These are phyloP conservation scores for Apamea monoglypha DNA, from an alignment of 2,888 invertebrate species.

Conservation along the genomic window DNA sequence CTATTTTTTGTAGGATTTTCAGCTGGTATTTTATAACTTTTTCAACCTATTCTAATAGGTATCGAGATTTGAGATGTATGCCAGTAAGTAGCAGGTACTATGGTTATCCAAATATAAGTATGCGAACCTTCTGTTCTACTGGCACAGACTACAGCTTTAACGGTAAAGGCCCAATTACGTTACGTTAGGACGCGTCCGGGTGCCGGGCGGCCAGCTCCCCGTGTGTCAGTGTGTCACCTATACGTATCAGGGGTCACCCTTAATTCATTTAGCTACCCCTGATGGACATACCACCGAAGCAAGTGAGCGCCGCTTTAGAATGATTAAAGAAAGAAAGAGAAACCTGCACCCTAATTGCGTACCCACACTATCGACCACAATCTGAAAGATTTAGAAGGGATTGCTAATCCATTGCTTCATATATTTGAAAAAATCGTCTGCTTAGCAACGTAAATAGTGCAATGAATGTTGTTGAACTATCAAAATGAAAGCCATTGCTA, in stretches of 20 bases:
- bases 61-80: not conserved
- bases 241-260: not conserved
- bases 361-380: too few species aligned
- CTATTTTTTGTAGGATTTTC: not conserved
- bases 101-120: not conserved
- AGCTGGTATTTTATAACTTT: not conserved
- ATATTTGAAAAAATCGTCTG: not conserved
- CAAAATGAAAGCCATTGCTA: not conserved
- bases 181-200: not conserved
- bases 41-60: not conserved
- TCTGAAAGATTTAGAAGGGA: too few species aligned
- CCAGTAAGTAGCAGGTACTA: not conserved
- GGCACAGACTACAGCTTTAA: not conserved
- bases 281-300: not conserved
- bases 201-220: not conserved
- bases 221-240: too few species aligned
- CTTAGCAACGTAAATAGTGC: not conserved
- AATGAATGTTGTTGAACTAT: not conserved
- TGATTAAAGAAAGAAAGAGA: too few species aligned
- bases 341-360: not conserved
- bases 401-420: not conserved
- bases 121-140: not conserved
- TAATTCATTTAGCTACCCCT: slow-evolving; percentile 6
- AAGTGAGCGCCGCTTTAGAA: not conserved
- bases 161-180: not conserved